These are phyloP conservation scores for Premnoplex brunnescens DNA, from an alignment of 2,797 vertebrate genomes.

Conservation along the genomic window DNA sequence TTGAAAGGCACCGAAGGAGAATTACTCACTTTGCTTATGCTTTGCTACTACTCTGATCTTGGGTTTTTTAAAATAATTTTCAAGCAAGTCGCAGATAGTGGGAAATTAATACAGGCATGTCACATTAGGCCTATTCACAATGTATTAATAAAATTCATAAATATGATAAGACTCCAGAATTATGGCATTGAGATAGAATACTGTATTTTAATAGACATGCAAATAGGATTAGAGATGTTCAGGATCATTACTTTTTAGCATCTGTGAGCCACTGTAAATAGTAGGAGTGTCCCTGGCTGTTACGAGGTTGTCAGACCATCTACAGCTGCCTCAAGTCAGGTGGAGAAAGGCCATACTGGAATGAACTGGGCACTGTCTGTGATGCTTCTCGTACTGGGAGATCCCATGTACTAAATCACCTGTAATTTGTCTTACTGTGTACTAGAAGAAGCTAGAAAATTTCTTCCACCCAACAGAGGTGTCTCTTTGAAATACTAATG, in stretches of 20 bases:
- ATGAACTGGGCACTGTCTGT: background rate
- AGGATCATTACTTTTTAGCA: conserved; percentile 24
- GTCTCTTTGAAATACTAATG: background rate
- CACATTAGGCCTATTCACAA: conserved; percentile 5
- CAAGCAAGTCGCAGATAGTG: conserved; percentile 17
- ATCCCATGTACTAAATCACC: background rate
- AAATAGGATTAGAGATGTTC: conserved; percentile 3
- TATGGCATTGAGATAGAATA: background rate
- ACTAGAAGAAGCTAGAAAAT: background rate
- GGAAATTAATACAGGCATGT: background rate
- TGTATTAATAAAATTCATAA: conserved; percentile 34
- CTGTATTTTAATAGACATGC: conserved; percentile 25
- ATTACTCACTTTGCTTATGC: conserved; percentile 15
- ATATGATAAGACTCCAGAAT: conserved; percentile 6
- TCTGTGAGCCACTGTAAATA: conserved; percentile 35
- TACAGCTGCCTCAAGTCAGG: background rate
- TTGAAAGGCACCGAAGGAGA: conserved; percentile 30
- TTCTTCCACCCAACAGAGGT: background rate
- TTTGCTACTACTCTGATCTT: conserved; percentile 10
- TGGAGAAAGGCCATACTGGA: background rate
- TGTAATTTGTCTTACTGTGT: conserved; percentile 9
- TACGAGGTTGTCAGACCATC: background rate
- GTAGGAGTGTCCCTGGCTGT: background rate
- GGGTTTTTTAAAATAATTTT: conserved; percentile 25
- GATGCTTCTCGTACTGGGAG: background rate